Conservation (phyloP, 2,888 invertebrate species). For the Lithophane ornitopus region DNA sequence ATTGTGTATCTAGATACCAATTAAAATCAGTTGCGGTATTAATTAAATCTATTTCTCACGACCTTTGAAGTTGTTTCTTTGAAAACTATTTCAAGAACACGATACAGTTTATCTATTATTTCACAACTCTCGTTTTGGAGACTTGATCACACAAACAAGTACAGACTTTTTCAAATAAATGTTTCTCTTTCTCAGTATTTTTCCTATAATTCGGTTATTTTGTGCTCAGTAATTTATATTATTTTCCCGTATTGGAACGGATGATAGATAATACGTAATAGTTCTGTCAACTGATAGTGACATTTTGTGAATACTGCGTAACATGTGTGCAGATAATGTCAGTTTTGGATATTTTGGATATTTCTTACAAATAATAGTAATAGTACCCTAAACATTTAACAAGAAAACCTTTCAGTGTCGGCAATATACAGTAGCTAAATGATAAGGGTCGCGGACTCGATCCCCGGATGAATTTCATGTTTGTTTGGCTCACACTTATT, state of each 20-base stretch:
- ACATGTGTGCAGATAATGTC: neutral
- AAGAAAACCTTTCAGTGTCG: constrained; percentile 11
- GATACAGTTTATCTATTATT: constrained; percentile 23
- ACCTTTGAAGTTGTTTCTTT: neutral
- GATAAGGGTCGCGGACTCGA: constrained; percentile 43
- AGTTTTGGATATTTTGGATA: neutral
- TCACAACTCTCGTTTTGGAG: constrained; percentile 16
- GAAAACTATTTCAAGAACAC: constrained; percentile 22
- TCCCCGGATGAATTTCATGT: constrained; percentile 21
- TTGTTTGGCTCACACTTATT: constrained; percentile 32
- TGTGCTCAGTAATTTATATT: neutral
- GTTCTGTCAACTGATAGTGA: neutral
- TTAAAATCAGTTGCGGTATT: neutral
- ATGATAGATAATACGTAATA: neutral
- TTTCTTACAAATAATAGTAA: neutral
- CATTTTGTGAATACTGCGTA: constrained; percentile 2
- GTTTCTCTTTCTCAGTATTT: neutral
- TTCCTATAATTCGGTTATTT: constrained; percentile 16
- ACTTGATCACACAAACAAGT: constrained; percentile 20
- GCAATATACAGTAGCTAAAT: constrained; percentile 20
- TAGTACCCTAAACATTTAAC: neutral
- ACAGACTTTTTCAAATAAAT: constrained; percentile 3
- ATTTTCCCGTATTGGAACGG: neutral
- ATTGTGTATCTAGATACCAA: neutral
- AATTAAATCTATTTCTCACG: neutral